Percentiles rank a stretch among this genome's conserved stretches.
Evolutionary conservation across 2,797 vertebrate genomes (phyloP).

Genomic region (Ciconia nigra): DNA sequence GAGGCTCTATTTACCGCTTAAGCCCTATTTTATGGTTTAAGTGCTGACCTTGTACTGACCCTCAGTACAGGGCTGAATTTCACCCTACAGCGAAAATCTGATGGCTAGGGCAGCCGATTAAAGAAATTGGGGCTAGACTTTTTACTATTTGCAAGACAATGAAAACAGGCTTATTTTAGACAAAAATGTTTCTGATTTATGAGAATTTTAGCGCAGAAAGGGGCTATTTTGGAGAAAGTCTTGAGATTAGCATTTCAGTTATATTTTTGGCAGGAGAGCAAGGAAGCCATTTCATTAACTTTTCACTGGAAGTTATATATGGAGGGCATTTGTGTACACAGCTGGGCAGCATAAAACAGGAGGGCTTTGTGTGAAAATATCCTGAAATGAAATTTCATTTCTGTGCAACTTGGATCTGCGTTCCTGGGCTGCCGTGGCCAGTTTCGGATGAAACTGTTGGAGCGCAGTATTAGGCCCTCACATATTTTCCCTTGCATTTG

Average conservation of each 20-base stretch:
- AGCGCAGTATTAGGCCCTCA: slow-evolving; percentile 26
- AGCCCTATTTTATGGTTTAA: slow-evolving; percentile 65
- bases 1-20: slow-evolving; percentile 59
- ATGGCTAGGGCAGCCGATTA: slow-evolving; percentile 5
- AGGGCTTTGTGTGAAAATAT: slow-evolving; percentile 63
- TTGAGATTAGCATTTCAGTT: slow-evolving; percentile 52
- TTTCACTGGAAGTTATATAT: slow-evolving; percentile 63
- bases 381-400: slow-evolving; percentile 55
- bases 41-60: slow-evolving; percentile 53
- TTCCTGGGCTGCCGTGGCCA: not conserved
- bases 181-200: slow-evolving; percentile 52
- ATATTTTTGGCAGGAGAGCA: slow-evolving; percentile 48
- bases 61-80: slow-evolving; percentile 45
- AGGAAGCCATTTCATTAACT: slow-evolving; percentile 63
- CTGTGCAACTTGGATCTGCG: not conserved
- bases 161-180: slow-evolving; percentile 43
- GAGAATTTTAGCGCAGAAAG: slow-evolving; percentile 47
- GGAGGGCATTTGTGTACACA: slow-evolving; percentile 64
- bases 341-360: slow-evolving; percentile 64
- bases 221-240: slow-evolving; percentile 40
- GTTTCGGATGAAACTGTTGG: not conserved
- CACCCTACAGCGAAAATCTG: slow-evolving; percentile 21
- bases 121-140: slow-evolving; percentile 25
- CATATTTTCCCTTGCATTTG: accelerated
- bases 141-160: slow-evolving; percentile 52